phyloP scores from a whole-genome alignment of 2,888 invertebrate species.

The Eucera pruinosa region DNA sequence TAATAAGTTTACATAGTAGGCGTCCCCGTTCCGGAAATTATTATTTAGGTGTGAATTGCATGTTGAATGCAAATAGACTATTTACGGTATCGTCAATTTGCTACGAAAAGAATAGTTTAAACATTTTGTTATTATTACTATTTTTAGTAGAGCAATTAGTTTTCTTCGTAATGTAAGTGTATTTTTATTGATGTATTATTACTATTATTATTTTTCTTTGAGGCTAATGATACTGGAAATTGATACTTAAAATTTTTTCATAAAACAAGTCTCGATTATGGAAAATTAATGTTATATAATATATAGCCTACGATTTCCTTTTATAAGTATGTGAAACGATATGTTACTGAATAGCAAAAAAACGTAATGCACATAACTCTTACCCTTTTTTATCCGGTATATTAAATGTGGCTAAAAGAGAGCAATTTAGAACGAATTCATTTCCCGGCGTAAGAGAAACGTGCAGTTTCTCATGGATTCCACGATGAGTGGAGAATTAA shows the following conservation, averaged over 20 bases:
- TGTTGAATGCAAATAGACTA: slow-evolving; percentile 4
- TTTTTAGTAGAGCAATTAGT: no score
- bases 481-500: slow-evolving; percentile 25
- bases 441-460: slow-evolving; percentile 32
- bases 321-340: not conserved
- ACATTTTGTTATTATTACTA: not conserved
- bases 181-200: not conserved
- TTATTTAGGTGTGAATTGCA: not conserved
- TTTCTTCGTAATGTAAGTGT: no score
- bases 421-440: slow-evolving; percentile 30
- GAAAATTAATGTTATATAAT: not conserved
- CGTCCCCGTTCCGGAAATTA: not conserved
- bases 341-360: not conserved
- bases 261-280: not conserved
- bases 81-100: not conserved
- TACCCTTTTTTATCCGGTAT: not conserved
- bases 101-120: no score
- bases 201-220: not conserved
- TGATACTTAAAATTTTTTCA: not conserved
- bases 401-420: not conserved
- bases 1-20: not conserved
- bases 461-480: slow-evolving; percentile 26
- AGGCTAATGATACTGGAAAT: not conserved
- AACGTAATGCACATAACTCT: slow-evolving; percentile 5
- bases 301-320: not conserved